Evolutionary conservation across 1,140 invertebrate species (phyloP), one percentile per base, ranked within the genome.

Genomic region (Lineus longissimus): DNA sequence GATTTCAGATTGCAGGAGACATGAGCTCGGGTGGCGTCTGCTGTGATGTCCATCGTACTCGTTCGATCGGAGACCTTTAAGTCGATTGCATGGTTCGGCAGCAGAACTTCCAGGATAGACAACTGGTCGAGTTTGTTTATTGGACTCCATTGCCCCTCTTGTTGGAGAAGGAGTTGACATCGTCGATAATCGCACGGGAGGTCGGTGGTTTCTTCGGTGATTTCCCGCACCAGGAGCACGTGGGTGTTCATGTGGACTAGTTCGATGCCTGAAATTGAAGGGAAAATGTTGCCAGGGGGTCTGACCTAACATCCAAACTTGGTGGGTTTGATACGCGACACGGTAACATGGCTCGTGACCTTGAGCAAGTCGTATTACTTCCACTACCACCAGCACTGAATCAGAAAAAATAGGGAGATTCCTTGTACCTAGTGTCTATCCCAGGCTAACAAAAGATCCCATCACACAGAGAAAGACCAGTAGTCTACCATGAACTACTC

Each of bases 231-330:
- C 43, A 70, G 62, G 31, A 75, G 66, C 25, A 77, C 58, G 29
- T 74, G 69, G 65, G 70, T 68, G 13, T 69, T 70, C 64, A 92
- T 87, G 73, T 93, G 91, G 45, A 89, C 86, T 1, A 98, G 83
- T 71, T 95, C 91, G n/a, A 51, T 36, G 15, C 33, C 33, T 36
- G 33, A 36, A 36, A 36, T 36, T 36, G 6, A 36, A 36, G n/a
- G n/a, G n/a, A n/a, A n/a, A n/a, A n/a, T n/a, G n/a, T n/a, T n/a
- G n/a, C n/a, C n/a, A n/a, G n/a, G n/a, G n/a, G n/a, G n/a, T n/a
- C n/a, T n/a, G n/a, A n/a, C n/a, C n/a, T n/a, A n/a, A n/a, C n/a
- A n/a, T n/a, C n/a, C n/a, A n/a, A n/a, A n/a, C n/a, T n/a, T n/a
- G n/a, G n/a, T n/a, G n/a, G n/a, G n/a, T n/a, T n/a, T n/a, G n/a